A percentile compares a stretch with the other conserved stretches of the same genome.
Evolutionary conservation across 2,113 vertebrate species (phyloP).

Genomic region (Larimichthys polyactis): DNA sequence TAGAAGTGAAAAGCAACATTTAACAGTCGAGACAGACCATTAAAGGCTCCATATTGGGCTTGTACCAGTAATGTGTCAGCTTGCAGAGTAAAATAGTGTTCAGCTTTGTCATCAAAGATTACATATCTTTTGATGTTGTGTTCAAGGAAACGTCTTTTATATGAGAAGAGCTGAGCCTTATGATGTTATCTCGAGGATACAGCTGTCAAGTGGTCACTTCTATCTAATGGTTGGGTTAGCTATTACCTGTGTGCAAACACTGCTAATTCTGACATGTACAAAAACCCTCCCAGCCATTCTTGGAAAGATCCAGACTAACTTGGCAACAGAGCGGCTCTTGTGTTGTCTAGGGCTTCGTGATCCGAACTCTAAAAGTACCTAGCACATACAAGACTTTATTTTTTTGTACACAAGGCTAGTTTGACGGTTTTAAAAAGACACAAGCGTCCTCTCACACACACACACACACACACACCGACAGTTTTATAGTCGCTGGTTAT

Average conservation of each 20-base stretch:
- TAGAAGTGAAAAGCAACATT: slow-evolving; percentile 52
- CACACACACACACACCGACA: slow-evolving; percentile 20
- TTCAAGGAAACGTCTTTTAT: slow-evolving; percentile 38
- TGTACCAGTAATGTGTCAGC: slow-evolving; percentile 29
- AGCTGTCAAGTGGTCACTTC: slow-evolving; percentile 48
- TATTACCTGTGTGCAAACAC: slow-evolving; percentile 57
- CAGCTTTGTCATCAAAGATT: slow-evolving; percentile 45
- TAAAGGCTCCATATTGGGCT: slow-evolving; percentile 44
- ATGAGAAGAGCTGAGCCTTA: not conserved
- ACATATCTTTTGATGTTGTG: slow-evolving; percentile 37
- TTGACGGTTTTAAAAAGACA: slow-evolving; percentile 29
- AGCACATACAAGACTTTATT: not conserved
- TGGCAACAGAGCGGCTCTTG: slow-evolving; percentile 27
- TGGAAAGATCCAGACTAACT: slow-evolving; percentile 29
- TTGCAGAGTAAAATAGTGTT: not conserved
- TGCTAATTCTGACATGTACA: slow-evolving; percentile 51
- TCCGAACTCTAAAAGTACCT: slow-evolving; percentile 4
- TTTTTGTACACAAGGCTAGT: not conserved
- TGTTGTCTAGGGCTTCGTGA: not conserved
- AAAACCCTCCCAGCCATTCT: slow-evolving; percentile 45
- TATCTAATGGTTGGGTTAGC: slow-evolving; percentile 46
- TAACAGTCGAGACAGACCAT: slow-evolving; percentile 22
- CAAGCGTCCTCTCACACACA: slow-evolving; percentile 14
- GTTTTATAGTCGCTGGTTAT: slow-evolving; percentile 53
- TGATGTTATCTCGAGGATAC: slow-evolving; percentile 42